A percentile compares a stretch with the other conserved stretches of the same genome.
These are phyloP conservation scores for Drosophila mimetica DNA, from an alignment of 2,888 invertebrate species.

Conservation along the genomic window DNA sequence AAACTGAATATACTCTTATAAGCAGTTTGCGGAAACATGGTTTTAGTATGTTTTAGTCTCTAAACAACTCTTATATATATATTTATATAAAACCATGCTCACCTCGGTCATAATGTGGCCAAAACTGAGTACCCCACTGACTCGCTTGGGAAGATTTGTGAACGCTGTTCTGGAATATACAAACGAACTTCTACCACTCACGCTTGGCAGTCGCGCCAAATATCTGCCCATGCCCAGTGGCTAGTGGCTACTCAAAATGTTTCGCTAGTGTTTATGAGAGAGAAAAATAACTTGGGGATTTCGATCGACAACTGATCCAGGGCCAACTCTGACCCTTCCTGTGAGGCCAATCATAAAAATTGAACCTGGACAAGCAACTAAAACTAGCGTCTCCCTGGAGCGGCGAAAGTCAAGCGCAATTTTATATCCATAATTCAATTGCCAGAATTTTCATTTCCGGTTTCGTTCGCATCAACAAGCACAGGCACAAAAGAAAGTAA, in stretches of 20 bases:
- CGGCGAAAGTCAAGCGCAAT: slow-evolving; percentile 45
- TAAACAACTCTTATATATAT: too few relatives aligned
- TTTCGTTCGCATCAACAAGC: slow-evolving; percentile 38
- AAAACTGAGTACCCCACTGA: slow-evolving; percentile 22
- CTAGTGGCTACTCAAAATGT: background rate
- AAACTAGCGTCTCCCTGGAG: slow-evolving; percentile 13
- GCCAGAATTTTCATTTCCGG: slow-evolving; percentile 56
- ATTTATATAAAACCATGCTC: slow-evolving; percentile 10
- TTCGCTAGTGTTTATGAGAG: background rate
- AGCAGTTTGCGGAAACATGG: too few relatives aligned
- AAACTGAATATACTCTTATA: too few relatives aligned
- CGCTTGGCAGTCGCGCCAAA: slow-evolving; percentile 15
- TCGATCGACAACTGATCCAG: background rate
- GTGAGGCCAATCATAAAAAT: slow-evolving; percentile 4
- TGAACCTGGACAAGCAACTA: background rate
- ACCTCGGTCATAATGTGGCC: slow-evolving; percentile 28
- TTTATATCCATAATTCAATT: slow-evolving; percentile 63
- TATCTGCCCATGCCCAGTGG: slow-evolving; percentile 13
- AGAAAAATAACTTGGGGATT: slow-evolving; percentile 7
- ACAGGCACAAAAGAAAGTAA: slow-evolving; percentile 8
- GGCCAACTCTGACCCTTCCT: slow-evolving; percentile 15
- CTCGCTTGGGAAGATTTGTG: background rate
- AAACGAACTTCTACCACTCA: slow-evolving; percentile 26
- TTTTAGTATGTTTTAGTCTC: too few relatives aligned
- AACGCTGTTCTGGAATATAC: slow-evolving; percentile 8